Conservation (phyloP, 2,888 invertebrate species). For the Caprella mutica region DNA sequence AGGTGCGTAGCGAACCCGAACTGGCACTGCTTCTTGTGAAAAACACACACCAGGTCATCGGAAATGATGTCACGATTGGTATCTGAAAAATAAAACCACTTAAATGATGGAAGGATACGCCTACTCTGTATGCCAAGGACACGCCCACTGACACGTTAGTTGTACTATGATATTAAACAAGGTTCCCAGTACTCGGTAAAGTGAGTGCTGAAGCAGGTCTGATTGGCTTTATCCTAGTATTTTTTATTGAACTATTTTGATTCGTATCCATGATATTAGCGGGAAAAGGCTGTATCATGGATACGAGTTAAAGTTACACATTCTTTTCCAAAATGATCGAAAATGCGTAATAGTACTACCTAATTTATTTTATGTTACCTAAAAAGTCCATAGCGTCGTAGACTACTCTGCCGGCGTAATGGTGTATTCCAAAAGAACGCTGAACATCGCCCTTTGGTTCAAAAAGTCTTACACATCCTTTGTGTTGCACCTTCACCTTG, state of each 20-base stretch:
- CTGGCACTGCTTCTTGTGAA: conserved; percentile 82
- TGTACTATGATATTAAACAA: too few species aligned
- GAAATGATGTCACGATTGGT: conserved; percentile 86
- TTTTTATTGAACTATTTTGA: too few species aligned
- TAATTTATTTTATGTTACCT: conserved; percentile 39
- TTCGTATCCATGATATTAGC: too few species aligned
- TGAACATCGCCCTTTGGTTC: conserved; percentile 31
- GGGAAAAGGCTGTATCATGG: too few species aligned
- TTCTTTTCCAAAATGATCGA: background rate
- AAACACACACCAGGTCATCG: conserved; percentile 81
- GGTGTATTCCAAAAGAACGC: conserved; percentile 75
- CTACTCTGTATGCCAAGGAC: too few species aligned
- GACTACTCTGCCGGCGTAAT: conserved; percentile 72
- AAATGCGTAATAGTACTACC: background rate
- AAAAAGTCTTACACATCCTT: conserved; percentile 52
- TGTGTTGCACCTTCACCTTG: conserved; percentile 68
- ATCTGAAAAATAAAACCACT: conserved; percentile 48
- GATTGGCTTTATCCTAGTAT: too few species aligned
- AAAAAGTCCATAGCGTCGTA: conserved; percentile 83
- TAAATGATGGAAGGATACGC: too few species aligned
- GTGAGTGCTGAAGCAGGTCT: too few species aligned
- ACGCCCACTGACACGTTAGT: too few species aligned
- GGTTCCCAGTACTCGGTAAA: too few species aligned
- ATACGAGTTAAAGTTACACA: background rate
- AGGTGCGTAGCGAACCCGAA: conserved; percentile 94